A percentile compares a stretch with the other conserved stretches of the same genome.
These are phyloP conservation scores for Belgica antarctica DNA, from an alignment of 2,888 invertebrate species.

Conservation along the genomic window DNA sequence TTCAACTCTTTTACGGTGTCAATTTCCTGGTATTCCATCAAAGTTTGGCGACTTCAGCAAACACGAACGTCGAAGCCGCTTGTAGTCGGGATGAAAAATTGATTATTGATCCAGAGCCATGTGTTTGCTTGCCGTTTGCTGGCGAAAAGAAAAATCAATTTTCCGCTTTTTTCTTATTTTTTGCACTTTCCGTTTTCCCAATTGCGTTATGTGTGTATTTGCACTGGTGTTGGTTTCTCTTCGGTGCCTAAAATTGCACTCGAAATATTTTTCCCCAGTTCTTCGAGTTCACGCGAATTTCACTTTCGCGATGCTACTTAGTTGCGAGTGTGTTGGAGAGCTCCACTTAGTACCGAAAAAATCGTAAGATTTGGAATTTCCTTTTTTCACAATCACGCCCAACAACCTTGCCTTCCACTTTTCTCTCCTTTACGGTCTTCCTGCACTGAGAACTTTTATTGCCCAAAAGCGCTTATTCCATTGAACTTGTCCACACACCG, in stretches of 20 bases:
- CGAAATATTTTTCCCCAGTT: background rate
- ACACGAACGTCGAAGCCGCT: too few relatives aligned
- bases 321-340: background rate
- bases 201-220: background rate
- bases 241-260: too few relatives aligned
- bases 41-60: too few relatives aligned
- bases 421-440: background rate
- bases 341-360: background rate
- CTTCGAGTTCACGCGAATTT: background rate
- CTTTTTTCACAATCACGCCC: constrained; percentile 8
- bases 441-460: too few relatives aligned
- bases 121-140: background rate
- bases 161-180: background rate
- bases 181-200: background rate
- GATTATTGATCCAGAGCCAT: constrained; percentile 14
- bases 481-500: too few relatives aligned
- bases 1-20: too few relatives aligned
- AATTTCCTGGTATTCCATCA: too few relatives aligned
- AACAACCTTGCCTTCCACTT: background rate
- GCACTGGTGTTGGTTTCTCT: background rate
- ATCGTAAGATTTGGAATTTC: background rate
- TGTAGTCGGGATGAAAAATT: background rate
- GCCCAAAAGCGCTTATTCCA: too few relatives aligned
- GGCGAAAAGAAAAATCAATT: constrained; percentile 1
- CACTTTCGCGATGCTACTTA: background rate